Evolutionary conservation across 2,888 invertebrate species (phyloP).

Genomic region (Drosophila borborema): DNA sequence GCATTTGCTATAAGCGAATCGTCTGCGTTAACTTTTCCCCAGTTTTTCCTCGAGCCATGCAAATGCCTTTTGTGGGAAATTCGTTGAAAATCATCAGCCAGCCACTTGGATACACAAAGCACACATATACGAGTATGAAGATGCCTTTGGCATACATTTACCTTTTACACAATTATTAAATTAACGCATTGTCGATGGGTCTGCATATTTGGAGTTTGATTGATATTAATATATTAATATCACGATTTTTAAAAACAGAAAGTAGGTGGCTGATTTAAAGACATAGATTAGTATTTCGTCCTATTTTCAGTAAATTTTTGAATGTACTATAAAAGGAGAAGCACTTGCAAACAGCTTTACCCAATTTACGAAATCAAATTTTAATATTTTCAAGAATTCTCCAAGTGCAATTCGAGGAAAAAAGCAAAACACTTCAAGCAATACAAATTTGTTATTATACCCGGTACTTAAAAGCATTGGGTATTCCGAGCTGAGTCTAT

Average conservation of each 20-base stretch:
- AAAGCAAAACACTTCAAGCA: background rate
- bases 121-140: background rate
- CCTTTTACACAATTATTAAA: slow-evolving; percentile 43
- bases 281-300: too few species aligned
- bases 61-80: slow-evolving; percentile 35
- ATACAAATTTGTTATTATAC: background rate
- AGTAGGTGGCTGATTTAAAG: too few species aligned
- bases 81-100: slow-evolving; percentile 11
- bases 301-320: background rate
- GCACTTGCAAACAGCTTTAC: background rate
- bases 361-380: slow-evolving; percentile 9
- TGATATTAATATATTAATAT: background rate
- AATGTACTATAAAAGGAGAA: background rate
- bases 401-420: slow-evolving; percentile 6
- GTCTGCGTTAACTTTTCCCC: slow-evolving; percentile 17
- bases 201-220: background rate
- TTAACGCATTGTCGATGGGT: slow-evolving; percentile 31
- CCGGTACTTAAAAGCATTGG: background rate
- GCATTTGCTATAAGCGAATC: slow-evolving; percentile 56
- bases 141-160: slow-evolving; percentile 14
- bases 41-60: slow-evolving; percentile 26
- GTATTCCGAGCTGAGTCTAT: background rate
- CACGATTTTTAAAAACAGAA: background rate
- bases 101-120: background rate
- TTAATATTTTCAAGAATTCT: slow-evolving; percentile 10